Base-by-base conservation (phyloP, 2,888 invertebrate species). In the Trichogramma dendrolimi region DNA sequence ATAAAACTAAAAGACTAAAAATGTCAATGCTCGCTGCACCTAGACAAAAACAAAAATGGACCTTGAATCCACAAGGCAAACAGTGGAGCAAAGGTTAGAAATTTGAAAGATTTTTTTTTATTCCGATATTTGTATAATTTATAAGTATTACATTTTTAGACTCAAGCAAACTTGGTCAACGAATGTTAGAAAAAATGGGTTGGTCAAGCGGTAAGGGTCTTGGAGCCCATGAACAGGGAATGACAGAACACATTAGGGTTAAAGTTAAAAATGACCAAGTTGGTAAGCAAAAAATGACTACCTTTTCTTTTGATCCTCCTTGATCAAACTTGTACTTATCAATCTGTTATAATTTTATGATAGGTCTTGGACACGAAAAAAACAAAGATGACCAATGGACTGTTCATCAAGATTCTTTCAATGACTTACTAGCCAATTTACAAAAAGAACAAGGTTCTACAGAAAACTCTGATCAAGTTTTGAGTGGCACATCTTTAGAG, bases 181-280 rank as follows among this genome's bases (percentile, higher is more conserved):
- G 89, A 79, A 90, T 97, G 90, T 80, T 97, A 72, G 92, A 95
- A 77, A 96, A 93, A 81, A 93, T 97, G 91, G 97, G 97, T 1
- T 97, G 97, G 96, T 84, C 86, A 40, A 86, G 87, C 68, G 96
- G 96, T 1, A 91, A 91, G 80, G 96, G 96, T 8, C 84, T 97
- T 54, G 97, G 97, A 55, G 84, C 87, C 0, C 87, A 90, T 39
- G 88, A 90, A 74, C 86, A 92, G 78, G 97, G 97, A 55, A 87
- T 88, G 67, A 87, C 87, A 6, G 89, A 91, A 42, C 93, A 94
- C 72, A 86, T 96, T 39, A 88, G 90, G 72, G 85, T 93, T 0
- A 82, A 82, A 68, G 85, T 86, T 68, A 94, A 93, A 76, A 86
- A 87, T 66, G 90, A 93, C 76, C 87, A 83, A 48, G 85, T 82